Evolutionary conservation across 2,888 invertebrate species (phyloP), one percentile per base, ranked within the genome.

Genomic region (Melanotus villosus): DNA sequence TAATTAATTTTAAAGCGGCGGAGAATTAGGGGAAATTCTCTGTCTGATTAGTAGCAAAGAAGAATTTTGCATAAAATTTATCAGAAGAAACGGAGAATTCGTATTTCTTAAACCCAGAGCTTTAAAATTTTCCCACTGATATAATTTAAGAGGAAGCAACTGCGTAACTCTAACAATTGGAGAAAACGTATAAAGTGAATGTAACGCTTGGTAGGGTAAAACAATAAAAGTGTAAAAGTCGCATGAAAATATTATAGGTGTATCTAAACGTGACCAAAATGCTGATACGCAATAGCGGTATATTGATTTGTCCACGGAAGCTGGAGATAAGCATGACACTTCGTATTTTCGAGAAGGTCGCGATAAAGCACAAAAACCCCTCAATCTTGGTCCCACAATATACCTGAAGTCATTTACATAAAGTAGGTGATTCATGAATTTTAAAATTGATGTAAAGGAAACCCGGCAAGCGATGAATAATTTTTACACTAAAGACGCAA

Each of bases 371-470:
- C 47, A 69, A 65, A 60, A 68, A 59, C 57, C 70, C 64, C 64
- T 68, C 72, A 73, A 73, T 73, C 70, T 68, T 72, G 66, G 56
- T 56, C 68, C 64, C 60, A 72, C 73, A 73, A 71, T 73, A 73
- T 73, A 70, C 68, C 70, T 66, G 64, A 71, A 71, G 71, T 70
- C 68, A 73, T 73, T 73, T 72, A 72, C 72, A 73, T 72, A 72
- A 73, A 73, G 71, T 73, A 67, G 69, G 71, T 71, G 70, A 73
- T 59, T 73, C 71, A 73, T 73, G 73, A 73, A 73, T 73, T 72
- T 73, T 70, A 73, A 73, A 72, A 72, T 73, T 68, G 68, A 68
- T 68, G 73, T 63, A 68, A 70, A 71, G 66, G 62, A 71, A 71
- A 70, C 69, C 68, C 68, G 65, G 69, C 64, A 71, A 70, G 69